Percentiles rank a stretch among this genome's conserved stretches.
Conservation (phyloP, 2,113 vertebrate species). For the Ammospiza caudacuta region DNA sequence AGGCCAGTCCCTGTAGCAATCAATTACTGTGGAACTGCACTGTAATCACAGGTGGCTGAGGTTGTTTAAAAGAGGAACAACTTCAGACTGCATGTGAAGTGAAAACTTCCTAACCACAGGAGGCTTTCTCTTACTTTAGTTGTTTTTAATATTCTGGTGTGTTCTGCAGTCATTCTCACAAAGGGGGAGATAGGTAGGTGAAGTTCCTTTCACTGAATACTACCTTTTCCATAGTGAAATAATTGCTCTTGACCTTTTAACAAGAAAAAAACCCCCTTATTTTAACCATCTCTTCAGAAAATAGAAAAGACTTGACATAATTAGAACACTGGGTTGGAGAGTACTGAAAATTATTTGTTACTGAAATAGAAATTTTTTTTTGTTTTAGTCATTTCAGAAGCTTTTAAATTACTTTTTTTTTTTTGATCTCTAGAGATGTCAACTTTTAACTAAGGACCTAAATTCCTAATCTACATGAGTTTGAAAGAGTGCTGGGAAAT, state of each 20-base stretch:
- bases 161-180: background rate
- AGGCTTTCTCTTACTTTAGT: background rate
- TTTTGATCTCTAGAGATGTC: background rate
- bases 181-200: fast-evolving
- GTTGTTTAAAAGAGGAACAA: background rate
- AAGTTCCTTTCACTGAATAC: background rate
- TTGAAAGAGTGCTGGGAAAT: background rate
- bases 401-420: background rate
- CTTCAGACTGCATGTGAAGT: background rate
- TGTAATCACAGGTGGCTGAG: background rate
- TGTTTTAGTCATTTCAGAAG: background rate
- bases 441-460: background rate
- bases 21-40: background rate
- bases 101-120: background rate
- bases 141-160: background rate
- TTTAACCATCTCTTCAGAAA: background rate
- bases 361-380: fast-evolving
- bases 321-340: background rate
- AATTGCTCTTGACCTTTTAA: background rate
- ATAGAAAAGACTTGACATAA: background rate
- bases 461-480: background rate
- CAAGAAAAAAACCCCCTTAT: background rate
- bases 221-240: background rate
- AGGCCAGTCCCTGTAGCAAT: background rate
- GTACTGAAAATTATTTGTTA: background rate